phyloP scores from a whole-genome alignment of 2,888 invertebrate genomes.

The Lasioglossum lativentre region DNA sequence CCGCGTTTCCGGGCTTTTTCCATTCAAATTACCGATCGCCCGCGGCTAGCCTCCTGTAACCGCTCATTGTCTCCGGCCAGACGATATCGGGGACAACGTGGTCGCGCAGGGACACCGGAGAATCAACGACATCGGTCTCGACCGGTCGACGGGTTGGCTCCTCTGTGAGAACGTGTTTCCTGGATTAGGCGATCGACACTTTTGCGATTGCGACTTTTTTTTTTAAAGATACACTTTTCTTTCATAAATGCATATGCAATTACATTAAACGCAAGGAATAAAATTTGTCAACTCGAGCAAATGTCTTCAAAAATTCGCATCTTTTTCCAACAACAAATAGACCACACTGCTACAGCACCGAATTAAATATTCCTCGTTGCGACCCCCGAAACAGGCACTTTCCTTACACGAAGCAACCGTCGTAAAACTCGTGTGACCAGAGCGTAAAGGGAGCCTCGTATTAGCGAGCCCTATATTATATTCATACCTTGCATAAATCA shows the following conservation, averaged over 20 bases:
- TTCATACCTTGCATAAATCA: constrained; percentile 63
- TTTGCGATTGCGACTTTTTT: not conserved
- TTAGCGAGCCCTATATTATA: constrained; percentile 17
- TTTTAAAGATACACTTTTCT: not conserved
- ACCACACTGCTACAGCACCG: too few species aligned
- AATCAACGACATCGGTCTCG: constrained; percentile 1
- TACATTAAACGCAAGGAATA: not conserved
- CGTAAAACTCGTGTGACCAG: not conserved
- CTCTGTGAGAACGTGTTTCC: not conserved
- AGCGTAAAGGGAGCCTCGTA: not conserved
- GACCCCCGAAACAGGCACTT: not conserved
- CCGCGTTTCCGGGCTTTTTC: constrained; percentile 24
- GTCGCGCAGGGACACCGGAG: not conserved
- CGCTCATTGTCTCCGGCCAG: constrained; percentile 11
- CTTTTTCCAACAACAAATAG: not conserved
- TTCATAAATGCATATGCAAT: not conserved
- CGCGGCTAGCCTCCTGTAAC: constrained; percentile 30
- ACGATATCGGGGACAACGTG: not conserved
- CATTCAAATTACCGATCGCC: constrained; percentile 36
- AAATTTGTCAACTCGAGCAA: not conserved
- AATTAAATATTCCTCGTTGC: too few species aligned
- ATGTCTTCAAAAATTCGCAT: not conserved
- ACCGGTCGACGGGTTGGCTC: not conserved
- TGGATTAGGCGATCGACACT: not conserved
- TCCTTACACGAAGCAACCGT: too few species aligned